Evolutionary conservation across 2,888 invertebrate species (phyloP).

Genomic region (Lithophane semibrunnea): DNA sequence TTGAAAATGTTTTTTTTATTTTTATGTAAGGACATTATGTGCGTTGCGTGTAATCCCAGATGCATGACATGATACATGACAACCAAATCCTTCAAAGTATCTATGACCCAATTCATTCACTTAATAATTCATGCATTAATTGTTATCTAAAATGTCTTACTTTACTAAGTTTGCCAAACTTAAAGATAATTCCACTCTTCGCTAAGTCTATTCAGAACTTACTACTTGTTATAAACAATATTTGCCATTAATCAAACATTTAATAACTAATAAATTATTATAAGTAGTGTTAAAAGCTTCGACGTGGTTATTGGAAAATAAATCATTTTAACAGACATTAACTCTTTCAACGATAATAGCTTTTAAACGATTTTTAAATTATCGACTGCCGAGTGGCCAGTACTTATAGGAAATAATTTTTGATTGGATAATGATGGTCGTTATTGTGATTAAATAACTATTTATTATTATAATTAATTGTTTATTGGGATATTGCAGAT

Average conservation of each 20-base stretch:
- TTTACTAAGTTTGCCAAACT: not conserved
- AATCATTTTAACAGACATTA: conserved; percentile 25
- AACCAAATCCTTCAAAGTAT: not conserved
- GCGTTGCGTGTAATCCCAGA: not conserved
- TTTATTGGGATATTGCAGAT: not conserved
- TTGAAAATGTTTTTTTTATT: not conserved
- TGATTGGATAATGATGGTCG: not conserved
- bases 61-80: not conserved
- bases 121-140: conserved; percentile 13
- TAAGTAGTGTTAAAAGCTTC: not conserved
- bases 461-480: not conserved
- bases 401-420: not conserved
- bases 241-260: not conserved
- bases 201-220: not conserved
- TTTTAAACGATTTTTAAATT: conserved; percentile 7
- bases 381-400: not conserved
- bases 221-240: not conserved
- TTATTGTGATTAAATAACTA: not conserved
- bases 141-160: not conserved
- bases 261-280: too few species aligned
- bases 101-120: not conserved
- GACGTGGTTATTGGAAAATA: conserved; percentile 23
- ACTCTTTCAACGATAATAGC: not conserved
- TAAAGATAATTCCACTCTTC: conserved; percentile 45
- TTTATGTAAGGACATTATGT: too few species aligned